Evolutionary conservation across 2,797 vertebrate genomes (phyloP), one percentile per base, ranked within the genome.

Genomic region (Neostethus bicornis): DNA sequence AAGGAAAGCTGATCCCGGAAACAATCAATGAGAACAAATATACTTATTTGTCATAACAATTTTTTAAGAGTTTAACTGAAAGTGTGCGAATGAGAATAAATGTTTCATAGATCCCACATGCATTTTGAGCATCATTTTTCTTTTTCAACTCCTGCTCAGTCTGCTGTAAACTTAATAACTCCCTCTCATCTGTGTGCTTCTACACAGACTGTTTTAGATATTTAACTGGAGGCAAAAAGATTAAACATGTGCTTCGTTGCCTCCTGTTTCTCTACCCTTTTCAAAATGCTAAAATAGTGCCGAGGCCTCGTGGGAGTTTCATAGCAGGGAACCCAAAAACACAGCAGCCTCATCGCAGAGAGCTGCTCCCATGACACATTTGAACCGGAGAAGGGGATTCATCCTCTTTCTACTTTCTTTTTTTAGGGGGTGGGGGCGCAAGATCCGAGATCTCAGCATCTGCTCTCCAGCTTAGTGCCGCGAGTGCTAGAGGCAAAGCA

Each of bases 361-460:
- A 84, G 83, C 76, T 32, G 77, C 76, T 89, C 87, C 87, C 83
- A 80, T 86, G 86, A 89, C 83, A 81, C 85, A 69, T 87, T 81
- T 77, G 81, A 83, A 79, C 70, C 63, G 73, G 69, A 78, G 83
- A 83, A 72, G 73, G 64, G 84, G 81, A 79, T 89, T 87, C 87
- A 86, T 90, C 70, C 79, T 82, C 38, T 47, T 17, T 21, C 29
- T 7, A 47, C 46, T 28, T 28, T 45, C 34, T 25, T 17, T 19
- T 4, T 4, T 2, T 4, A 1, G 34, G 12, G 58, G 60, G n/a
- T n/a, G n/a, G 70, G 66, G 75, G 77, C 63, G 73, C 51, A 58
- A 83, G 81, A 87, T 89, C 81, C 83, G 76, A 87, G 83, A 86
- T 89, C 79, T 80, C 78, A 78, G 87, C 89, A 86, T 90, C 84